Evolutionary conservation across 2,797 vertebrate species (phyloP), one percentile per base, ranked within the genome.

Genomic region (Centropyge bicolor): DNA sequence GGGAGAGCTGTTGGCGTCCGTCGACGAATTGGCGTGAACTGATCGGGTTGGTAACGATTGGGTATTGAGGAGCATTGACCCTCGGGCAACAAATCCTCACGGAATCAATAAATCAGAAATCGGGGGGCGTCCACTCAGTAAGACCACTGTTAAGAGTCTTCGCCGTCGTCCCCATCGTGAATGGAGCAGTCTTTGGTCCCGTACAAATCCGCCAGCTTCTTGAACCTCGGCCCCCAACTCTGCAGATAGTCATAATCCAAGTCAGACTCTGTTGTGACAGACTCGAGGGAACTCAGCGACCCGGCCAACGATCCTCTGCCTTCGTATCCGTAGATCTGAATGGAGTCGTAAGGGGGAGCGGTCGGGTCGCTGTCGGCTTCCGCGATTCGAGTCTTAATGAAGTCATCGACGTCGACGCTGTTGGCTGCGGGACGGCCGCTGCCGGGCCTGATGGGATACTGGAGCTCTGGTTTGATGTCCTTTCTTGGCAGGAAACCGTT

Each of bases 201-300:
- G 69, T 99, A 99, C 90, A 99, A 97, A 94, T 99, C 98, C 41
- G 98, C 98, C 93, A 99, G 95, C 97, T 97, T 98, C 97, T 97
- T 99, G 96, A 99, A 99, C 72, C 98, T 95, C 55, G 98, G 98
- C 92, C 98, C 98, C 98, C 98, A 99, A 43, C 97, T 99, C 94
- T 99, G 97, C 96, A 99, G 97, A 96, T 99, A 99, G 95, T 99
- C 98, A 75, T 99, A 99, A 96, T 99, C 97, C 96, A 99, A 96
- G 94, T 99, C 98, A 31, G 98, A 99, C 94, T 99, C 98, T 70
- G 98, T 99, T 20, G 97, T 99, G 41, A 98, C 98, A 1, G 98
- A 98, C 94, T 99, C 98, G 81, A 99, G 94, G 35, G 98, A 99
- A 91, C 98, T 99, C 88, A 99, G 91, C 12, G 98, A 99, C 56